These are phyloP conservation scores for Anoplolepis gracilipes DNA, from an alignment of 1,140 invertebrate genomes.

Conservation along the genomic window DNA sequence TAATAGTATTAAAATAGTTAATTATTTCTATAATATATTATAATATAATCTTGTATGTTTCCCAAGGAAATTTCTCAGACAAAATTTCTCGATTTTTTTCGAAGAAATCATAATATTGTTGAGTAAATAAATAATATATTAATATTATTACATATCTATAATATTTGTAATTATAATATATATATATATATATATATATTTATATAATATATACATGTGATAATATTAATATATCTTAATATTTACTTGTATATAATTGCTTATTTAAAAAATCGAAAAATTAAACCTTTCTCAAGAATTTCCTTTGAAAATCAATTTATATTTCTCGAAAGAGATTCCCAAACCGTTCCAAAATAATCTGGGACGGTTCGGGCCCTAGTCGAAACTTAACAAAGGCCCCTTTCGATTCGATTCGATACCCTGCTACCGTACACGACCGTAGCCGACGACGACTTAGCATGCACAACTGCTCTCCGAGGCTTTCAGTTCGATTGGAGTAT, in stretches of 20 bases:
- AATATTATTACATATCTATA: constrained; percentile 19
- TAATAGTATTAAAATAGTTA: constrained; percentile 36
- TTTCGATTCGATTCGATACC: constrained; percentile 56
- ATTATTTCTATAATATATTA: constrained; percentile 26
- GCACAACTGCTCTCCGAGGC: constrained; percentile 96
- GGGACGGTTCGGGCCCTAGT: neutral
- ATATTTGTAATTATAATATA: neutral
- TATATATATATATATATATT: too few relatives aligned
- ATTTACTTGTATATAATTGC: neutral
- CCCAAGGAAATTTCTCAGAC: constrained; percentile 7
- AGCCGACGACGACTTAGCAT: constrained; percentile 89
- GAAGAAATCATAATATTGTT: neutral
- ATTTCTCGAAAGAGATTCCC: neutral
- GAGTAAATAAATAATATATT: constrained; percentile 32
- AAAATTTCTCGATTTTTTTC: neutral
- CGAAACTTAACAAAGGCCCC: constrained; percentile 17
- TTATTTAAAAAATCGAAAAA: neutral
- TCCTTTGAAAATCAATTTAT: neutral
- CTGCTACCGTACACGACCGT: constrained; percentile 76
- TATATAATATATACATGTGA: neutral
- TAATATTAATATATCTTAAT: constrained; percentile 26
- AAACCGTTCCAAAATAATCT: constrained; percentile 12
- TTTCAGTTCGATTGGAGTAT: constrained; percentile 96
- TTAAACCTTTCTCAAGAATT: constrained; percentile 13
- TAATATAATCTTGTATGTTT: neutral